phyloP scores from a whole-genome alignment of 1,140 invertebrate species.

The Meteorus sp. region DNA sequence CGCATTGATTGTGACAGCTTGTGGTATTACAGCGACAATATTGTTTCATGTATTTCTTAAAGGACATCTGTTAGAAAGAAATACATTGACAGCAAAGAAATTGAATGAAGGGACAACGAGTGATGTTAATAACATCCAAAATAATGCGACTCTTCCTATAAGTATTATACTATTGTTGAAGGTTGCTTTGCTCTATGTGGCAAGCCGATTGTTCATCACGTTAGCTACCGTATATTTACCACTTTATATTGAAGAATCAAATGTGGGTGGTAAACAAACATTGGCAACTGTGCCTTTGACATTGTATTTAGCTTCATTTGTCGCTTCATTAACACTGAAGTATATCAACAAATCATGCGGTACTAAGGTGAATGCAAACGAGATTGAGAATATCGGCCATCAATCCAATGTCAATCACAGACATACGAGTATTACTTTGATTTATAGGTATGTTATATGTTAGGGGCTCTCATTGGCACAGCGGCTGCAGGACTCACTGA shows the following conservation, averaged over 20 bases:
- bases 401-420: slow-evolving; percentile 13
- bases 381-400: slow-evolving; percentile 18
- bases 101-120: slow-evolving; percentile 8
- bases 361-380: slow-evolving; percentile 56
- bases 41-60: slow-evolving; percentile 64
- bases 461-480: slow-evolving; percentile 48
- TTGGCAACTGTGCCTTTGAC: slow-evolving; percentile 87
- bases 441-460: slow-evolving; percentile 47
- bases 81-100: slow-evolving; percentile 21
- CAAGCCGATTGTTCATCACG: slow-evolving; percentile 80
- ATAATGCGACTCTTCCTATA: slow-evolving; percentile 37
- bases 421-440: neutral
- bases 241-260: slow-evolving; percentile 77
- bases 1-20: slow-evolving; percentile 59
- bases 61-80: slow-evolving; percentile 44
- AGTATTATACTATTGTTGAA: slow-evolving; percentile 41
- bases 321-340: slow-evolving; percentile 78
- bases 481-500: slow-evolving; percentile 44
- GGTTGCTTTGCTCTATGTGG: slow-evolving; percentile 69
- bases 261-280: slow-evolving; percentile 60
- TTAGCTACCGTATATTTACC: slow-evolving; percentile 85
- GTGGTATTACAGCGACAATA: slow-evolving; percentile 62
- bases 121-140: slow-evolving; percentile 15
- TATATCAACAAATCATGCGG: slow-evolving; percentile 63
- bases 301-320: slow-evolving; percentile 82